Conservation (phyloP, 2,888 invertebrate genomes). For the Mythimna impura region DNA sequence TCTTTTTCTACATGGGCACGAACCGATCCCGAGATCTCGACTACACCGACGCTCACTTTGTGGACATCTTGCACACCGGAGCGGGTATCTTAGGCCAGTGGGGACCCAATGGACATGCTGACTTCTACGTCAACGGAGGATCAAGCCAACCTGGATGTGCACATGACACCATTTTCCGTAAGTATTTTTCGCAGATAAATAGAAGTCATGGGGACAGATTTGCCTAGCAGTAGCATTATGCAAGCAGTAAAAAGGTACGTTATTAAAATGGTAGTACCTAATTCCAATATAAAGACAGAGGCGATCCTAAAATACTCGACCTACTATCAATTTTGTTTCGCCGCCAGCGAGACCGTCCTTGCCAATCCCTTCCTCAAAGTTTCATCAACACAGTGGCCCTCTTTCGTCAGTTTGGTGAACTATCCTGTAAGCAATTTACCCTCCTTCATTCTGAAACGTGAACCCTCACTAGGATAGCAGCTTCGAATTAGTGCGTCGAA, state of each 20-base stretch:
- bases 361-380: neutral
- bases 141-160: conserved; percentile 97
- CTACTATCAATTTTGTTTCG: no score
- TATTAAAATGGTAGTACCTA: no score
- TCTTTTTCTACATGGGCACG: conserved; percentile 95
- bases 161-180: conserved; percentile 95
- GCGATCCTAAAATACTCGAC: no score
- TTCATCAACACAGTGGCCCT: neutral
- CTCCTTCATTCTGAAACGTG: neutral
- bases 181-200: conserved; percentile 72
- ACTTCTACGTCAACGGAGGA: conserved; percentile 97
- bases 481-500: neutral
- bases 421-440: neutral
- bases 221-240: no score
- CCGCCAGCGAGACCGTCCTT: neutral
- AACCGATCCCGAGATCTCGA: conserved; percentile 95
- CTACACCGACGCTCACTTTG: conserved; percentile 95
- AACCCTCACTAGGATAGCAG: neutral
- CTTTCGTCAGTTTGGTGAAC: conserved; percentile 16
- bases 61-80: conserved; percentile 95
- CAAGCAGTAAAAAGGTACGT: no score
- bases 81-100: conserved; percentile 97
- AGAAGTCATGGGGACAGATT: no score
- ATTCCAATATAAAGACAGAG: no score
- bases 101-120: conserved; percentile 97